Evolutionary conservation across 1,140 invertebrate genomes (phyloP).

Genomic region (Megathymus violae): DNA sequence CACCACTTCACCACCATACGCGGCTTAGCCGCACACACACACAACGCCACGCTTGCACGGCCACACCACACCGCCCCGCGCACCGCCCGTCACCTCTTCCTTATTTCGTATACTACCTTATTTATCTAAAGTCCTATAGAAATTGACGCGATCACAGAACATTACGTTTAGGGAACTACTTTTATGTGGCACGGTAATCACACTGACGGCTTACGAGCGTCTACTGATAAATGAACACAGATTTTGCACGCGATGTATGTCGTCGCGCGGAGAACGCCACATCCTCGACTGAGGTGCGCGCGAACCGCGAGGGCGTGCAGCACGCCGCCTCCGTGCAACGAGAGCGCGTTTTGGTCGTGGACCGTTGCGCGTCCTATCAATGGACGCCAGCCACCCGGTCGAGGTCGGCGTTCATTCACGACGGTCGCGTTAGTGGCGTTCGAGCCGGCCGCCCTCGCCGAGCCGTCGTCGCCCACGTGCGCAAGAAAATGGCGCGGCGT

Average conservation of each 20-base stretch:
- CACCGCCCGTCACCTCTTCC: slow-evolving; percentile 33
- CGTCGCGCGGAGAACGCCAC: slow-evolving; percentile 74
- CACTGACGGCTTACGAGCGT: slow-evolving; percentile 54
- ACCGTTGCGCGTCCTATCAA: slow-evolving; percentile 73
- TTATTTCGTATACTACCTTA: slow-evolving; percentile 39
- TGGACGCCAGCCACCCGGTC: slow-evolving; percentile 73
- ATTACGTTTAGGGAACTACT: slow-evolving; percentile 62
- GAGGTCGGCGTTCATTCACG: slow-evolving; percentile 82
- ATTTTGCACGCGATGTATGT: slow-evolving; percentile 70
- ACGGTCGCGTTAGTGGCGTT: slow-evolving; percentile 77
- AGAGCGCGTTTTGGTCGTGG: slow-evolving; percentile 56
- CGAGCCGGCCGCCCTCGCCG: slow-evolving; percentile 67
- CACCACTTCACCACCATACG: slow-evolving; percentile 55
- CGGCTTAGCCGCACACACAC: slow-evolving; percentile 43
- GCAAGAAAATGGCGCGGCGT: slow-evolving; percentile 80
- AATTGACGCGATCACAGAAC: slow-evolving; percentile 79
- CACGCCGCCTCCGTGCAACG: slow-evolving; percentile 67
- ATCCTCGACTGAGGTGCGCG: slow-evolving; percentile 75
- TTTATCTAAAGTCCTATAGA: slow-evolving; percentile 51
- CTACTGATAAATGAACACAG: slow-evolving; percentile 81
- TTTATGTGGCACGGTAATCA: slow-evolving; percentile 57
- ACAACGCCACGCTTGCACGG: slow-evolving; percentile 40
- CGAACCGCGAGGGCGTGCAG: slow-evolving; percentile 63
- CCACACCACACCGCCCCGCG: slow-evolving; percentile 36
- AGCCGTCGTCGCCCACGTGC: slow-evolving; percentile 76